phyloP scores from a whole-genome alignment of 37 sponge, comb jelly and placozoan genomes.

The Cladorhizidae sp. region DNA sequence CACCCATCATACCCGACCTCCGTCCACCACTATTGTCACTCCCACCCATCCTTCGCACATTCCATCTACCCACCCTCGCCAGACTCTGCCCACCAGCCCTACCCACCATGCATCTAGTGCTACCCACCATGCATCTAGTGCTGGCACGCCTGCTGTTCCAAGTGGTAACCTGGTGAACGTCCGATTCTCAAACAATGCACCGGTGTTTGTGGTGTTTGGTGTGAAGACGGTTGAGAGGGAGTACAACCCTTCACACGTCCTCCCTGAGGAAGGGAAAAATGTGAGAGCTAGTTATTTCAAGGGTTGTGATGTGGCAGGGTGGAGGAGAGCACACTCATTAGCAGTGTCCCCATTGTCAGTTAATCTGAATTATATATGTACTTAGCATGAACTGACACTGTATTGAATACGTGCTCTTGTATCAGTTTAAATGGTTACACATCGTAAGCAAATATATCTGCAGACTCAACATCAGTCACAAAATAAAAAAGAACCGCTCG shows the following conservation, averaged over 20 bases:
- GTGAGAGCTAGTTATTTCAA: constrained; percentile 17
- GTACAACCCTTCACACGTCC: constrained; percentile 34
- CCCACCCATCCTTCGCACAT: neutral
- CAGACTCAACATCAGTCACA: no score
- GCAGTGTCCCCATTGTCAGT: no score
- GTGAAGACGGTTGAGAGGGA: constrained; percentile 35
- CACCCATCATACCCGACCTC: neutral
- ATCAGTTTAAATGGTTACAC: no score
- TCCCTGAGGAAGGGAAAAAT: constrained; percentile 31
- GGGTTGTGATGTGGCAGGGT: neutral
- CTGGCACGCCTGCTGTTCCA: no score
- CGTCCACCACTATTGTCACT: neutral
- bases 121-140: no score
- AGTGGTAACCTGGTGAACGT: neutral
- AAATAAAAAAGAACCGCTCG: no score
- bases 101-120: no score
- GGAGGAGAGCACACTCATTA: no score
- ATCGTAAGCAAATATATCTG: no score
- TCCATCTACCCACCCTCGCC: neutral
- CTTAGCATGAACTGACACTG: no score
- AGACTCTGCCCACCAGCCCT: neutral
- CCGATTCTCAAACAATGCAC: constrained; percentile 30
- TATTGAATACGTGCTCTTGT: no score
- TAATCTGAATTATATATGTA: no score
- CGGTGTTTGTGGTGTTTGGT: constrained; percentile 78